phyloP scores from a whole-genome alignment of 2,797 vertebrate species.

The Lutjanus campechanus region DNA sequence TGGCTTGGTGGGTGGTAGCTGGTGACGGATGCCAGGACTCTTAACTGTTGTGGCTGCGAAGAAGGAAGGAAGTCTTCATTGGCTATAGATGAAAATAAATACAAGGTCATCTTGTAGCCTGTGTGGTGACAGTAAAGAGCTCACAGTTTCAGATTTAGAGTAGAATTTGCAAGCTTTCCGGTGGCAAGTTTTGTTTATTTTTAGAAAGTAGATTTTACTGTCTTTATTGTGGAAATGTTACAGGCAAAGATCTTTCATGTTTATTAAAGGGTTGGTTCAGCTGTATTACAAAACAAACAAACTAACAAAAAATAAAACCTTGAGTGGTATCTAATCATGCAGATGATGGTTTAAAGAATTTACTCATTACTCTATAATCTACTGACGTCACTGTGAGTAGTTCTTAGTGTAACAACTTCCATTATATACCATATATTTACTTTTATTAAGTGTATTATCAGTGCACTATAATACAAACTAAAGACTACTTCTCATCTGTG shows the following conservation, averaged over 20 bases:
- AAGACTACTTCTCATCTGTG: too few relatives aligned
- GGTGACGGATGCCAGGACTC: constrained; percentile 35
- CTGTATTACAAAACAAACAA: neutral
- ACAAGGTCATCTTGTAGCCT: constrained; percentile 15
- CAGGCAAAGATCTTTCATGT: neutral
- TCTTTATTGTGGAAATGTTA: neutral
- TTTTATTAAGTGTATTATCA: too few relatives aligned
- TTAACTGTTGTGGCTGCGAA: constrained; percentile 61
- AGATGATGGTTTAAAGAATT: neutral
- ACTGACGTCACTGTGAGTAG: neutral
- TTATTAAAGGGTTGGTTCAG: constrained; percentile 3
- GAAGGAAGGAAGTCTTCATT: constrained; percentile 75
- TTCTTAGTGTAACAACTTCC: neutral
- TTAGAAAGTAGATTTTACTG: neutral
- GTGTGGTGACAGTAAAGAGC: neutral
- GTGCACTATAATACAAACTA: too few relatives aligned
- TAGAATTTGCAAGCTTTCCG: constrained; percentile 23
- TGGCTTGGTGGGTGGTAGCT: constrained; percentile 50
- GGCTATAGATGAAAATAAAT: constrained; percentile 67
- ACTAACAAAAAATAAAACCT: neutral
- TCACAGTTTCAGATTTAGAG: constrained; percentile 3
- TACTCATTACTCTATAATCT: neutral
- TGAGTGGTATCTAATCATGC: neutral
- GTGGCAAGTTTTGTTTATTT: neutral
- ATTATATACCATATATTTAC: neutral